Conservation (phyloP, 2,797 vertebrate genomes). For the Pantherophis vulpinus region DNA sequence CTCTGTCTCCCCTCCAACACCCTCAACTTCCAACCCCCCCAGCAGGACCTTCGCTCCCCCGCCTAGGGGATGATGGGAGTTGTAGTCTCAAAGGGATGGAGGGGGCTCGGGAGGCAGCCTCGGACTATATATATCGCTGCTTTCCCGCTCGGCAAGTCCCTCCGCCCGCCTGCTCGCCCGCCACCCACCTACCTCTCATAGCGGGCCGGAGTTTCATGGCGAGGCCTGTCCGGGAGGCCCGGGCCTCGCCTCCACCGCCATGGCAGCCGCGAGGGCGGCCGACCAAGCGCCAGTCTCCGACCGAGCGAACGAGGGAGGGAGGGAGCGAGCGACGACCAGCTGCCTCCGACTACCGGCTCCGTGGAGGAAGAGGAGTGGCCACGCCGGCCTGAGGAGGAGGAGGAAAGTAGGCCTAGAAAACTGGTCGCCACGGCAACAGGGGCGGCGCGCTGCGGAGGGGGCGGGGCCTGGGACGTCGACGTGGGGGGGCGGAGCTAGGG, state of each 20-base stretch:
- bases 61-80: not conserved
- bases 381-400: constrained; percentile 15
- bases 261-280: not conserved
- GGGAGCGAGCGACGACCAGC: not conserved
- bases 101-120: not conserved
- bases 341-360: constrained; percentile 4
- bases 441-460: not conserved
- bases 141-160: no score
- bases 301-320: not conserved
- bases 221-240: constrained; percentile 19
- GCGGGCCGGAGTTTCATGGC: constrained; percentile 78
- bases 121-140: no score
- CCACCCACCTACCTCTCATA: constrained; percentile 71
- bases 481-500: no score
- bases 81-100: not conserved
- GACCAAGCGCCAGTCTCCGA: not conserved
- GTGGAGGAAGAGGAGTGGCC: constrained; percentile 60
- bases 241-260: constrained; percentile 21
- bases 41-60: no score
- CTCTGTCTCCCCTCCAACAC: no score
- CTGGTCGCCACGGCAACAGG: not conserved
- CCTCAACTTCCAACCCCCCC: no score
- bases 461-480: not conserved
- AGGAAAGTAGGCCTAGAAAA: constrained; percentile 20
- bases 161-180: no score